A percentile compares a stretch with the other conserved stretches of the same genome.
Conservation (phyloP, 2,888 invertebrate species). For the Serrognathus titanus region DNA sequence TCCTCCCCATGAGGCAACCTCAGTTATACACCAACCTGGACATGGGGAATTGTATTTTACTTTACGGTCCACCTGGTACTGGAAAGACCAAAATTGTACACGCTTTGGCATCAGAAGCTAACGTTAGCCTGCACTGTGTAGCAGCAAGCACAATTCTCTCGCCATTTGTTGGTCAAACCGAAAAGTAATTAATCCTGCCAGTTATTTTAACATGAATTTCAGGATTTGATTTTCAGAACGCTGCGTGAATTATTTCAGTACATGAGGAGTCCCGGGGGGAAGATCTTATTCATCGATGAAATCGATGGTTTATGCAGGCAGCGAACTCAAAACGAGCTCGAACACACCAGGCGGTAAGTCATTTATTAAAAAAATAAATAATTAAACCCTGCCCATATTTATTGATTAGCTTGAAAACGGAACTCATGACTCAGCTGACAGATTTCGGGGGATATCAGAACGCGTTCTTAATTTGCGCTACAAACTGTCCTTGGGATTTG, state of each 20-base stretch:
- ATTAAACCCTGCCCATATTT: neutral
- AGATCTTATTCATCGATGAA: constrained; percentile 59
- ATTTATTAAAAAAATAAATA: no score
- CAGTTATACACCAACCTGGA: constrained; percentile 52
- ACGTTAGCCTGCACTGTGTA: constrained; percentile 51
- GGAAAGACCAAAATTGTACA: constrained; percentile 50
- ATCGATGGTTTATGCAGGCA: constrained; percentile 57
- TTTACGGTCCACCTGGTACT: constrained; percentile 54
- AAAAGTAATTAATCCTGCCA: constrained; percentile 53
- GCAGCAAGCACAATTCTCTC: constrained; percentile 55
- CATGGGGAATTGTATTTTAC: constrained; percentile 52
- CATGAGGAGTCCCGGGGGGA: constrained; percentile 35
- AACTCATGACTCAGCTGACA: constrained; percentile 55
- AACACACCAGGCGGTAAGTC: constrained; percentile 49
- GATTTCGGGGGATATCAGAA: constrained; percentile 36
- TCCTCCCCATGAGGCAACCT: constrained; percentile 54
- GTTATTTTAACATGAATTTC: neutral
- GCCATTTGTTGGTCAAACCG: constrained; percentile 56
- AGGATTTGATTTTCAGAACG: constrained; percentile 27
- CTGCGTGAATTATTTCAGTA: constrained; percentile 36
- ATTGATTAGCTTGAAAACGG: constrained; percentile 52
- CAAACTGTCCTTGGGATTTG: constrained; percentile 62
- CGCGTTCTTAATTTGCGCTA: constrained; percentile 53
- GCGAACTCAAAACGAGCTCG: constrained; percentile 50
- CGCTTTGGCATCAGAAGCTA: constrained; percentile 51